A percentile compares a stretch with the other conserved stretches of the same genome.
Evolutionary conservation across 2,113 vertebrate species (phyloP).

Genomic region (Odobenus rosmarus): DNA sequence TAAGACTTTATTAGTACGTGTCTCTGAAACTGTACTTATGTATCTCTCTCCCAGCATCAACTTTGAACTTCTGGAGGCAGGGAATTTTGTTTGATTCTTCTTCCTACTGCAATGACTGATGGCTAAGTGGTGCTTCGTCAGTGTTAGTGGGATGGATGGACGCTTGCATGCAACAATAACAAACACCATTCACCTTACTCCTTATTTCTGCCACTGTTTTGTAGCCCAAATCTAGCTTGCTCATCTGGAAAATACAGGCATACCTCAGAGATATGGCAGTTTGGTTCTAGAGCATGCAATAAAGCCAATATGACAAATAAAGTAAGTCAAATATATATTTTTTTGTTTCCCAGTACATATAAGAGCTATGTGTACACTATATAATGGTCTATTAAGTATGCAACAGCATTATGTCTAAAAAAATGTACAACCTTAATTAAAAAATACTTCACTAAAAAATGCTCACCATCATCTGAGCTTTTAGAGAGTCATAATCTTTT

Average conservation of each 20-base stretch:
- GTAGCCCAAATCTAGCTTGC: background rate
- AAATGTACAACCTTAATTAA: background rate
- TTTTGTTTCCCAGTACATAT: background rate
- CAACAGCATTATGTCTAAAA: background rate
- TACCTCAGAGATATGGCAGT: background rate
- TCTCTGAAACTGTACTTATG: background rate
- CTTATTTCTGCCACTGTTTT: background rate
- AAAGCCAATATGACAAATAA: background rate
- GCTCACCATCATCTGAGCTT: background rate
- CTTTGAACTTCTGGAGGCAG: background rate
- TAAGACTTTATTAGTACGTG: background rate
- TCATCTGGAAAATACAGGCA: background rate
- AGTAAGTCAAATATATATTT: background rate
- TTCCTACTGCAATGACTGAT: background rate
- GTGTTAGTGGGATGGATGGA: background rate
- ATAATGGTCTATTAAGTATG: background rate
- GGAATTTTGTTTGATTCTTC: background rate
- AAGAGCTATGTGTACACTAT: background rate
- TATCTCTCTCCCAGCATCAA: background rate
- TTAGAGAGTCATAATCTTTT: background rate
- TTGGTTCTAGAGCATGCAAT: background rate
- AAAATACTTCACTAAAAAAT: background rate
- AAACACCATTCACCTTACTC: background rate
- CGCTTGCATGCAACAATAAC: background rate
- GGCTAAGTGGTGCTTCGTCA: background rate